Percentiles rank a stretch among this genome's conserved stretches.
These are phyloP conservation scores for Drosophila cyrtoloma DNA, from an alignment of 2,888 invertebrate species.

Conservation along the genomic window DNA sequence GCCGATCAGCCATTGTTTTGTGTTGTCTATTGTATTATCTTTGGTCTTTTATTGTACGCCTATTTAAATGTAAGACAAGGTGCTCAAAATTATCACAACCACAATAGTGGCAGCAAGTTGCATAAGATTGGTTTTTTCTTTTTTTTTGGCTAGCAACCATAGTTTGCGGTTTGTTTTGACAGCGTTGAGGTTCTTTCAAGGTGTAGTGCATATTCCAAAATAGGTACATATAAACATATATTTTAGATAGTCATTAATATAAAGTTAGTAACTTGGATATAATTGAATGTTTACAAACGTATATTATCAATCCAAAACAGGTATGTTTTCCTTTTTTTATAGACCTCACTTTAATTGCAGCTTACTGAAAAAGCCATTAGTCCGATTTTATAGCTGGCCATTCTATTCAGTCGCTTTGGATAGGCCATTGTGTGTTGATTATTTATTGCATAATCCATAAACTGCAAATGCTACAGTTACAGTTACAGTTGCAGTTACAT, in stretches of 20 bases:
- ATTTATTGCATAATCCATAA: conserved; percentile 80
- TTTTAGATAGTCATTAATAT: background rate
- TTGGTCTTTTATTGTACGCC: conserved; percentile 31
- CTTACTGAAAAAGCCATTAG: conserved; percentile 39
- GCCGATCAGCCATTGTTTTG: conserved; percentile 36
- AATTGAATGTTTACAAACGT: background rate
- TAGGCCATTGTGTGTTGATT: conserved; percentile 70
- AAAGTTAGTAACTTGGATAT: background rate
- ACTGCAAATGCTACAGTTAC: conserved; percentile 79
- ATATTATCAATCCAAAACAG: background rate
- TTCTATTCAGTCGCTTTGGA: conserved; percentile 34
- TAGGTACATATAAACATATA: background rate
- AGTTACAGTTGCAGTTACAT: conserved; percentile 75
- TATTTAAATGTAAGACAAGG: conserved; percentile 53
- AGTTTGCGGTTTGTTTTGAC: conserved; percentile 25
- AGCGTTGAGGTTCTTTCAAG: conserved; percentile 54
- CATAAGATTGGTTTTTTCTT: conserved; percentile 24
- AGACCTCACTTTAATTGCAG: conserved; percentile 11
- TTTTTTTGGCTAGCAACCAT: conserved; percentile 20
- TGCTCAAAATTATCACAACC: conserved; percentile 51
- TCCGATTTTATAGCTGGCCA: conserved; percentile 48
- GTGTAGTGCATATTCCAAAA: conserved; percentile 39
- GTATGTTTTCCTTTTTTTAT: conserved; percentile 11
- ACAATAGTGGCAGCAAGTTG: conserved; percentile 28
- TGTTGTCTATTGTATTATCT: conserved; percentile 16